phyloP scores from a whole-genome alignment of 2,888 invertebrate species.

The Meliscaeva auricollis region DNA sequence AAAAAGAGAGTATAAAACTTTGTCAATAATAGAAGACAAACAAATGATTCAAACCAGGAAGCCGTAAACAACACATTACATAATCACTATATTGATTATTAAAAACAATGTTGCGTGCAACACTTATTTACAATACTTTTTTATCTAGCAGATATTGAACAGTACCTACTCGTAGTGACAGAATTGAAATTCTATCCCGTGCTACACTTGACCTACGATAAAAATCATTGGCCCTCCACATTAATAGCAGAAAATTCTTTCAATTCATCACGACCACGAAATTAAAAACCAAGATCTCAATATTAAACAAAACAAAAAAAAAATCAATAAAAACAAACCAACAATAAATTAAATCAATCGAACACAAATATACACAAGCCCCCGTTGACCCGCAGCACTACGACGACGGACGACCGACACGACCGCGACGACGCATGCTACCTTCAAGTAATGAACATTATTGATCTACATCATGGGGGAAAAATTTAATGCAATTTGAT shows the following conservation, averaged over 20 bases:
- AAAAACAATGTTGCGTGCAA: too few relatives aligned
- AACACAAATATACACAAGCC: slow-evolving; percentile 7
- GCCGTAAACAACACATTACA: too few relatives aligned
- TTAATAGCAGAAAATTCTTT: slow-evolving; percentile 39
- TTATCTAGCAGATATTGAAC: too few relatives aligned
- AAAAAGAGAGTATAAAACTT: too few relatives aligned
- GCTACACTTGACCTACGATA: slow-evolving; percentile 69
- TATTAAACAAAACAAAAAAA: slow-evolving; percentile 18
- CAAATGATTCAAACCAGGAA: too few relatives aligned
- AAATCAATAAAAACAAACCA: slow-evolving; percentile 19
- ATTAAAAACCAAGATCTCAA: slow-evolving; percentile 42
- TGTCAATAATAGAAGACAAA: too few relatives aligned
- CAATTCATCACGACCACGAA: slow-evolving; percentile 61
- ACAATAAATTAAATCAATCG: slow-evolving; percentile 39
- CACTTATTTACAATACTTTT: too few relatives aligned
- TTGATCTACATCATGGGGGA: slow-evolving; percentile 36
- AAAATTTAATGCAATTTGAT: slow-evolving; percentile 60
- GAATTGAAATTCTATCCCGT: slow-evolving; percentile 54
- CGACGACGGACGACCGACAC: background rate
- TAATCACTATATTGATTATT: too few relatives aligned
- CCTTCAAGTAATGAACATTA: background rate
- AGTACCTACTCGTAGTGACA: too few relatives aligned
- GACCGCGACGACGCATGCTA: background rate
- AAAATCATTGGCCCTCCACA: slow-evolving; percentile 47
- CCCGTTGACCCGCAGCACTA: background rate